phyloP scores from a whole-genome alignment of 2,888 invertebrate genomes.

The Sphecodes monilicornis region DNA sequence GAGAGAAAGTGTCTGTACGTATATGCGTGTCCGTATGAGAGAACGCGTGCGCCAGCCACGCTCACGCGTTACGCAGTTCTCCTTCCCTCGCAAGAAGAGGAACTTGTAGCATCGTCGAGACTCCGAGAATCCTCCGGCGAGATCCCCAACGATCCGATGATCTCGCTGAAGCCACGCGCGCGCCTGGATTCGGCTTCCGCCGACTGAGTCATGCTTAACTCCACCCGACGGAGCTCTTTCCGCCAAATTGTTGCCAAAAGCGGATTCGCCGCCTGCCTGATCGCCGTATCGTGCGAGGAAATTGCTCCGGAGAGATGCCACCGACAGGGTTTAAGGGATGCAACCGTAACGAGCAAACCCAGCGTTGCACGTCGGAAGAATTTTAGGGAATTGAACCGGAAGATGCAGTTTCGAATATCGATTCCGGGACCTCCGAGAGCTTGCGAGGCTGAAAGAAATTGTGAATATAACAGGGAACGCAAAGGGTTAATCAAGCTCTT shows the following conservation, averaged over 20 bases:
- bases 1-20: neutral
- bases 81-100: neutral
- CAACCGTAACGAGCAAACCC: neutral
- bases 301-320: neutral
- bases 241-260: slow-evolving; percentile 21
- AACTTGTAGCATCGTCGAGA: slow-evolving; percentile 13
- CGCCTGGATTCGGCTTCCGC: neutral
- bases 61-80: neutral
- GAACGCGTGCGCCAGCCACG: neutral
- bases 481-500: no score
- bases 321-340: neutral
- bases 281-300: neutral
- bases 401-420: neutral
- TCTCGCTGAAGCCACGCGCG: slow-evolving; percentile 38
- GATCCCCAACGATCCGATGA: slow-evolving; percentile 35
- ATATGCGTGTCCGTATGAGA: neutral
- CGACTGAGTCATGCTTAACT: slow-evolving; percentile 5
- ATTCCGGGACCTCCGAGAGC: neutral
- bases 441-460: no score
- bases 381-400: neutral
- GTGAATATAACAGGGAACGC: no score
- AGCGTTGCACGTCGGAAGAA: neutral
- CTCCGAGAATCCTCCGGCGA: slow-evolving; percentile 47
- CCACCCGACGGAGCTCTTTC: neutral
- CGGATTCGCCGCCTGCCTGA: slow-evolving; percentile 2